Percentiles rank a stretch among this genome's conserved stretches.
phyloP scores from a whole-genome alignment of 2,113 vertebrate genomes.

The Agapornis roseicollis region DNA sequence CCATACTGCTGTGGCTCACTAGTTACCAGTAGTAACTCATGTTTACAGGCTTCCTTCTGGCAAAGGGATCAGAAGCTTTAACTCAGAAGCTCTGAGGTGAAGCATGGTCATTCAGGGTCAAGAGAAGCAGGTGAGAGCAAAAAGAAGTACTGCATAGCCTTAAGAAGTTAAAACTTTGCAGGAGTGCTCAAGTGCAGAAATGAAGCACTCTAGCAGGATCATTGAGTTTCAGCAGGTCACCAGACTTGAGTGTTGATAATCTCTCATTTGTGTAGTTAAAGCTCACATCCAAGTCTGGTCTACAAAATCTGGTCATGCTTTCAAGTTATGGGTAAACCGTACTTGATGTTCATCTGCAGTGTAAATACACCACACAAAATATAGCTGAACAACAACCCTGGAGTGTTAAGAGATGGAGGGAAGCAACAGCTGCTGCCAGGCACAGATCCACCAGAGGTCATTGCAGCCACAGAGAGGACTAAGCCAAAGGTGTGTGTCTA shows the following conservation, averaged over 20 bases:
- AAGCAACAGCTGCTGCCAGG: not conserved
- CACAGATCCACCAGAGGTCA: not conserved
- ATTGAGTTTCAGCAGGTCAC: not conserved
- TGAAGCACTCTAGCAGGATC: not conserved
- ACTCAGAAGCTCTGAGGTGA: not conserved
- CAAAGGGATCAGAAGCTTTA: not conserved
- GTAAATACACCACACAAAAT: not conserved
- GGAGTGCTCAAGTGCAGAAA: not conserved
- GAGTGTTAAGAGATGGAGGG: not conserved
- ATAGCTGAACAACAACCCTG: not conserved
- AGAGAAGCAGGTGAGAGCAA: not conserved
- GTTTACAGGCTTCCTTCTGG: not conserved
- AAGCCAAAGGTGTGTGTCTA: not conserved
- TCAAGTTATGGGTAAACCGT: not conserved
- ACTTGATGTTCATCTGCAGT: not conserved
- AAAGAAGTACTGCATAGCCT: rapidly evolving
- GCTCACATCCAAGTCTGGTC: not conserved
- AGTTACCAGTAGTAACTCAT: not conserved
- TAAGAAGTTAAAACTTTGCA: not conserved
- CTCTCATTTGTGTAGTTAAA: not conserved
- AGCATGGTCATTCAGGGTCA: not conserved
- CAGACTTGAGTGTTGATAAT: not conserved
- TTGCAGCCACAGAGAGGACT: not conserved
- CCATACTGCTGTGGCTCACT: not conserved
- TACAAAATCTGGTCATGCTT: not conserved